Evolutionary conservation across 2,888 invertebrate genomes (phyloP).

Genomic region (Eutolmus rufibarbis): DNA sequence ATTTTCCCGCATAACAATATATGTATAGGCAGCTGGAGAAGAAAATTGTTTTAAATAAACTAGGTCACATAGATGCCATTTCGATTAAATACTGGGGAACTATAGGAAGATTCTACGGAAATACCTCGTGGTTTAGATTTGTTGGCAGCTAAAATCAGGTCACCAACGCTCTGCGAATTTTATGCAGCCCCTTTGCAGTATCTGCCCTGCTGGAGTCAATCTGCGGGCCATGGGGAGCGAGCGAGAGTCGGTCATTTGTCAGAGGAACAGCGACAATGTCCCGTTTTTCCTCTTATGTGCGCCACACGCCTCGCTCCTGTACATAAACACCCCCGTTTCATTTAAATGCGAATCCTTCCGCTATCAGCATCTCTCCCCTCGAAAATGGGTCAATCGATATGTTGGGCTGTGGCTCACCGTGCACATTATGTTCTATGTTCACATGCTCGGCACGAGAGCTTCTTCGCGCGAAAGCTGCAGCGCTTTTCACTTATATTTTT

Average conservation of each 20-base stretch:
- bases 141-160: neutral
- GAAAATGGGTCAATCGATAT: neutral
- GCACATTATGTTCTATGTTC: neutral
- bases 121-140: constrained; percentile 9
- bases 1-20: neutral
- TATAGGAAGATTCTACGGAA: neutral
- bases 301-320: neutral
- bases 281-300: neutral
- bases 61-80: neutral
- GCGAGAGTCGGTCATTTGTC: neutral
- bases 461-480: neutral
- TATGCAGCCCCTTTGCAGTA: constrained; percentile 14
- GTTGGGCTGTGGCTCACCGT: neutral
- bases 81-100: neutral
- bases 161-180: constrained; percentile 5
- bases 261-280: neutral
- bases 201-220: neutral
- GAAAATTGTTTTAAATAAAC: neutral
- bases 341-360: neutral
- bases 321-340: neutral
- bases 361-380: neutral
- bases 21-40: neutral
- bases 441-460: neutral
- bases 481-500: neutral
- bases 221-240: neutral